Percentiles rank a stretch among this genome's conserved stretches.
Evolutionary conservation across 2,113 vertebrate genomes (phyloP).

Genomic region (Notechis scutatus): DNA sequence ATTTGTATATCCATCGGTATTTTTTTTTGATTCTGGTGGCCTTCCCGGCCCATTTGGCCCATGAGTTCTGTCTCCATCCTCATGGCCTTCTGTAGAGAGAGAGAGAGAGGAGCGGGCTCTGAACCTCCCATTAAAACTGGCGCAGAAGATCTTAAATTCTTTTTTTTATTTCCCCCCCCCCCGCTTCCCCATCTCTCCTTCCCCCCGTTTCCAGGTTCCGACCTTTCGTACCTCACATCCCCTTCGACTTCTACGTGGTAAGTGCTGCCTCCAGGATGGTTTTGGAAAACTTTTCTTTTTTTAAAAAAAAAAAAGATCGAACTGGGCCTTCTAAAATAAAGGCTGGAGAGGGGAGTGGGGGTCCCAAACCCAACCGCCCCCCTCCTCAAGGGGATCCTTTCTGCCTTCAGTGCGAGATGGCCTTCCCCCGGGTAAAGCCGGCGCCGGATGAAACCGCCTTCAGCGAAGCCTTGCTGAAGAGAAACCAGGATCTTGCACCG

Average conservation of each 20-base stretch:
- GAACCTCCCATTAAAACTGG: background rate
- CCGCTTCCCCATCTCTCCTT: background rate
- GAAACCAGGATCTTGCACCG: constrained; percentile 94
- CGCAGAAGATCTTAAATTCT: background rate
- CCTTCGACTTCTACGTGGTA: constrained; percentile 96
- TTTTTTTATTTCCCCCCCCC: no score
- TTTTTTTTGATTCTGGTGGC: no score
- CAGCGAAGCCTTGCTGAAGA: constrained; percentile 90
- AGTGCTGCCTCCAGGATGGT: constrained; percentile 57
- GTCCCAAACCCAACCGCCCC: background rate
- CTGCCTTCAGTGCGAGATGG: constrained; percentile 89
- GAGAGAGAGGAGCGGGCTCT: no score
- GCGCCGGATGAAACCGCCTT: constrained; percentile 86
- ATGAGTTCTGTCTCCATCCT: no score
- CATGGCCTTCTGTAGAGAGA: no score
- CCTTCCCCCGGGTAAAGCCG: constrained; percentile 92
- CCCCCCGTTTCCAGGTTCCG: constrained; percentile 77
- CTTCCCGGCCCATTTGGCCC: no score
- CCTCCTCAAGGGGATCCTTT: background rate
- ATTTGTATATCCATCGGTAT: no score
- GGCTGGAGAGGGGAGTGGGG: background rate
- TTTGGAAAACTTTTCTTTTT: background rate
- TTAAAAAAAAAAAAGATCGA: no score
- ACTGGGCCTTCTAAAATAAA: no score
- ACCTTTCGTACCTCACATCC: constrained; percentile 95